Base-by-base conservation (phyloP, 2,888 invertebrate genomes). In the Gastracanthus pulcherrimus region DNA sequence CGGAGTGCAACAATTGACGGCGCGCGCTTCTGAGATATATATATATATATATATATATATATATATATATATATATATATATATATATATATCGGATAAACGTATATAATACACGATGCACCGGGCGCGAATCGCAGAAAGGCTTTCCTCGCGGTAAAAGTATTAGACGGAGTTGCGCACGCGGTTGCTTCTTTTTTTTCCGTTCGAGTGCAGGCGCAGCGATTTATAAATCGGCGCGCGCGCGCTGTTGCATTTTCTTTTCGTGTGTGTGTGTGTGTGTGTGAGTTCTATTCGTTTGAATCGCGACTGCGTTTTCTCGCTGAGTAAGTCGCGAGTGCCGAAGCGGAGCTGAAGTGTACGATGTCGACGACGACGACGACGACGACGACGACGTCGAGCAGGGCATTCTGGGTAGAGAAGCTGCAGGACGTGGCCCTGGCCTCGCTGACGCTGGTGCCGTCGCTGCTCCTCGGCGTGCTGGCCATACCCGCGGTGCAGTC, bases 381-480 rank as follows among this genome's bases (percentile, higher is more conserved):
- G 31, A 34, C 60, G n/a, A 11, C 58, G 58, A 29, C 16, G 58
- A 29, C 16, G 26, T 6, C n/a, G 45, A n/a, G 7, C 16, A 76
- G 48, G 34, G 38, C n/a, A 31, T 72, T 82, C 60, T 87, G 86
- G 87, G 23, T 84, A 7, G 84, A 86, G 41, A 87, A 82, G 64
- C 66, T 87, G 7, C 87, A 84, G 70, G 84, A 87, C 58, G 84
- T 89, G 69, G 87, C 89, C 76, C 69, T 90, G 62, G 83, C 87
- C 4, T 88, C 87, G 29, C 79, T 91, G 36, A 89, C 90, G 3
- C 85, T 91, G 6, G 84, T 91, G 19, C 91, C 91, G 3, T 89
- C 89, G 4, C 48, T 90, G 3, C 84, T 91, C 16, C 85, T 91
- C 67, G 87, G 87, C 7, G 75, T 89, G 36, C 84, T 91, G n/a